Evolutionary conservation across 1,140 invertebrate genomes (phyloP).

Genomic region (Uloborus diversus): DNA sequence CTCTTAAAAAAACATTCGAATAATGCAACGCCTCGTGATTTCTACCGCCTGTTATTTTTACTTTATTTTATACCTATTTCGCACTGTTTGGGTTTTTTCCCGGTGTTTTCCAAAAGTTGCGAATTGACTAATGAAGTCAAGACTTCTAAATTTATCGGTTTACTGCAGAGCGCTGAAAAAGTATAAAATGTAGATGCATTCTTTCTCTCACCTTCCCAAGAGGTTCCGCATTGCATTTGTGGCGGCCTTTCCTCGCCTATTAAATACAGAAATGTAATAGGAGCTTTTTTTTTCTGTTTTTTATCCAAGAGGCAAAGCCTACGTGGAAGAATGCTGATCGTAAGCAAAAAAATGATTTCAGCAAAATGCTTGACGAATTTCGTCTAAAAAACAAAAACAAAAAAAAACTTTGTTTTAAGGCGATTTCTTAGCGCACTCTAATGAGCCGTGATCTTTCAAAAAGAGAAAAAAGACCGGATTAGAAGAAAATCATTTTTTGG

Average conservation of each 20-base stretch:
- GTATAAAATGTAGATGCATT: too few species aligned
- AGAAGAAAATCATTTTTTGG: constrained; percentile 22
- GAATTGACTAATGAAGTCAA: constrained; percentile 39
- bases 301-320: too few species aligned
- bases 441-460: constrained; percentile 15
- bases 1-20: constrained; percentile 7
- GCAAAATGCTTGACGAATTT: not conserved
- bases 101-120: too few species aligned
- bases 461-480: constrained; percentile 30
- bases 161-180: constrained; percentile 1
- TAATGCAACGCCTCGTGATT: constrained; percentile 28
- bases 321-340: not conserved
- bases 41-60: constrained; percentile 5
- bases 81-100: too few species aligned
- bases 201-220: not conserved
- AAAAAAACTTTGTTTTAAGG: not conserved
- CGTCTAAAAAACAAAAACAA: not conserved
- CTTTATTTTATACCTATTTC: too few species aligned
- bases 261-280: constrained; percentile 20
- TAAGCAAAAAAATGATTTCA: not conserved
- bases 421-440: constrained; percentile 14
- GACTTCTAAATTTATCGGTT: constrained; percentile 39
- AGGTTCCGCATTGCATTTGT: constrained; percentile 3
- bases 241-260: constrained; percentile 22
- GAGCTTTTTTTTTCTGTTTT: not conserved